Base-by-base conservation (phyloP, 2,113 vertebrate genomes). In the Sylvilagus bachmani region DNA sequence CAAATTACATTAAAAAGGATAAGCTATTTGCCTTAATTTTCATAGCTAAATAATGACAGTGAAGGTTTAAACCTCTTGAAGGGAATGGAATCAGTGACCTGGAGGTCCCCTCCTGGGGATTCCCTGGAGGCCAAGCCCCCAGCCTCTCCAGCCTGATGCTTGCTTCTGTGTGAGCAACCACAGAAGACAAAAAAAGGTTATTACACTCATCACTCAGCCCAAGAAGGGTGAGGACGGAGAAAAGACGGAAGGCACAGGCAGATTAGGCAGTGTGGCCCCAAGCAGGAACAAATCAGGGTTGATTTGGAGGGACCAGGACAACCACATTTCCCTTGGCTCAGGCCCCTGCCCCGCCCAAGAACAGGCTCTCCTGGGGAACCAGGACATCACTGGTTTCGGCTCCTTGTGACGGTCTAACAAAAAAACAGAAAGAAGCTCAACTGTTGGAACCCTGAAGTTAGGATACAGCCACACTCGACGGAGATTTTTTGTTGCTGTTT, bases 21-120 rank as follows among this genome's bases (percentile, higher is more conserved):
- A 73, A 94, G 70, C 64, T 27, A 36, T n/a, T 95, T 84, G 24
- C 74, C 33, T 92, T 93, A 67, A 91, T 85, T 93, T 93, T 75
- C 67, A n/a, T 79, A 69, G 66, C 82, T 89, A 75, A 91, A 44
- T 82, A 69, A 86, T 64, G 67, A 84, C 36, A 84, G n/a, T 49
- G 19, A 14, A 79, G 22, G 21, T 77, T 91, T 85, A 61, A 44
- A 1, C 44, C 0, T 85, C n/a, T 78, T 58, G 14, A 1, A 51
- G 4, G 64, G 13, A 53, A 81, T 44, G 19, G 19, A 16, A 44
- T 61, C 61, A 89, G 27, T 29, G 73, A 89, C 29, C 33, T 58
- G 25, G 73, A 77, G 44, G 10, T 51, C 25, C 51, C n/a, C 36
- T 62, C 31, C 24, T n/a, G 55, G 22, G 27, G 25, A 53, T 10